Conservation (phyloP, 2,797 vertebrate genomes). For the Lepus townsendii region DNA sequence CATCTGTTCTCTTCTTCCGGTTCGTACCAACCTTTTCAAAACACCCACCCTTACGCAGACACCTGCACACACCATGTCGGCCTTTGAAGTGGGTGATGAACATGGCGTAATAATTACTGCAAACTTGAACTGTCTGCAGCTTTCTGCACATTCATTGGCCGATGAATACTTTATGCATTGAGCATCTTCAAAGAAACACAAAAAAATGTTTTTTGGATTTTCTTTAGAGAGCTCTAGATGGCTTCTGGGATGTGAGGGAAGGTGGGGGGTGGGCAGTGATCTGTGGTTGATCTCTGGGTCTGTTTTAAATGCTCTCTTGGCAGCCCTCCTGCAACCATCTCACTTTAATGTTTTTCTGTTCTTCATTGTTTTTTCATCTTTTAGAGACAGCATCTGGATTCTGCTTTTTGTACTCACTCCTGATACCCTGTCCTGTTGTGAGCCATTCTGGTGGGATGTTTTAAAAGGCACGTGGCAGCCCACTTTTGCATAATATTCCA, state of each 20-base stretch:
- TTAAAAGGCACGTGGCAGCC: conserved; percentile 12
- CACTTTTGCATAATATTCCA: conserved; percentile 71
- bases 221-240: conserved; percentile 38
- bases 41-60: neutral
- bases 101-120: conserved; percentile 50
- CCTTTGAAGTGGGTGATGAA: conserved; percentile 68
- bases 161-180: conserved; percentile 5
- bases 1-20: conserved; percentile 63
- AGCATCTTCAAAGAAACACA: conserved; percentile 75
- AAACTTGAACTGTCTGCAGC: conserved; percentile 67
- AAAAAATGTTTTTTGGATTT: conserved; percentile 61
- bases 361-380: conserved; percentile 72
- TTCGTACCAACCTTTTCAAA: conserved; percentile 57
- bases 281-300: conserved; percentile 27
- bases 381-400: conserved; percentile 69
- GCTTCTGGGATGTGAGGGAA: conserved; percentile 49
- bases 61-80: conserved; percentile 33
- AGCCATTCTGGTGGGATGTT: conserved; percentile 50
- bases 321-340: neutral
- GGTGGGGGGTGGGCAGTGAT: neutral
- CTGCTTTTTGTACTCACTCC: conserved; percentile 71
- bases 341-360: conserved; percentile 65
- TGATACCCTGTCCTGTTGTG: conserved; percentile 67
- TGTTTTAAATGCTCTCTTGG: conserved; percentile 71
- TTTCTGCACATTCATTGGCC: neutral